Evolutionary conservation across 2,797 vertebrate genomes (phyloP), one percentile per base, ranked within the genome.

Genomic region (Tachyglossus aculeatus): DNA sequence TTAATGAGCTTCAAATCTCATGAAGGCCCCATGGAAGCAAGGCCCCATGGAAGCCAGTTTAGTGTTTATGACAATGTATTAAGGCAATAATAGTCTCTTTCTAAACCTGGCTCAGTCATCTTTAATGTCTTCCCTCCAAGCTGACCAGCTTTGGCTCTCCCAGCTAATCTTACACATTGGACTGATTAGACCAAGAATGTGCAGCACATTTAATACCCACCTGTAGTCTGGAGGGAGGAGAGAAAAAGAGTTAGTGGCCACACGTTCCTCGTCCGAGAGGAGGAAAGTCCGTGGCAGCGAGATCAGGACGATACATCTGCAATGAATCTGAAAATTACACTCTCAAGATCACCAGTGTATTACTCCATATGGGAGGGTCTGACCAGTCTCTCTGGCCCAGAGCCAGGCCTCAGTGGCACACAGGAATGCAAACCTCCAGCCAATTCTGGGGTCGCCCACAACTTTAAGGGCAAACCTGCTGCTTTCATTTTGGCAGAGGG

Each of bases 71-170:
- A 74, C 52, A 40, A 39, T 50, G 57, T 55, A 78, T 78, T 73
- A 53, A 55, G 54, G 48, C 58, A 61, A 81, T 62, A 80, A 74
- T 38, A 47, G 62, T 58, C 52, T 80, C 56, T 51, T 85, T 73
- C 83, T 74, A 74, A 84, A 82, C 82, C 56, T 71, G 75, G 74
- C 58, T 80, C 71, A 64, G 84, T 74, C 59, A 13, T 18, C 60
- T 80, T 81, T 82, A 82, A 84, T 81, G 64, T 81, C 78, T 81
- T 83, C 57, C 72, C 65, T 50, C 65, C 33, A 44, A 66, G 66
- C 63, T 67, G 55, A 76, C 44, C 25, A 60, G 62, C 31, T 61
- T 60, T 51, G 32, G 41, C 31, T 33, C 50, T 68, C 47, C 54
- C 39, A 6, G 64, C 36, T 67, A 55, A 66, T 45, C 29, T 67